Percentiles rank a stretch among this genome's conserved stretches.
phyloP scores from a whole-genome alignment of 2,888 invertebrate species.

The Bruchidius siliquastri region DNA sequence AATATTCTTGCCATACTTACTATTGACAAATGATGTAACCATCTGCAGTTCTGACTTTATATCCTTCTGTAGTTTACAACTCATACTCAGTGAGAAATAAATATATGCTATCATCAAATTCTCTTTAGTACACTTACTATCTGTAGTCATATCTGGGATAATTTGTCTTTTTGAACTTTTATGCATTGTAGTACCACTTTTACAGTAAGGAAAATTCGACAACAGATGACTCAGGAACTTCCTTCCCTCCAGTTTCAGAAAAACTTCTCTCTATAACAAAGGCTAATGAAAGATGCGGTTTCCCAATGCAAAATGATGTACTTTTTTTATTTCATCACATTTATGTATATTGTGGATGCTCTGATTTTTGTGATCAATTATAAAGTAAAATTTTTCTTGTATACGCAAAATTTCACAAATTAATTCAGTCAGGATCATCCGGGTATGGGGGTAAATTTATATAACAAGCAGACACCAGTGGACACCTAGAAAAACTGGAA shows the following conservation, averaged over 20 bases:
- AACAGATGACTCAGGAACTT: slow-evolving; percentile 56
- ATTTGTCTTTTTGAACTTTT: slow-evolving; percentile 47
- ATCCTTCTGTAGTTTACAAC: slow-evolving; percentile 42
- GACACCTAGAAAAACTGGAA: too few relatives aligned
- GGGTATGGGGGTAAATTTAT: too few relatives aligned
- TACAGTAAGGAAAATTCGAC: slow-evolving; percentile 55
- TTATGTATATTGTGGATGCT: too few relatives aligned
- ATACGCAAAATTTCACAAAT: too few relatives aligned
- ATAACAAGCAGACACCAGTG: too few relatives aligned
- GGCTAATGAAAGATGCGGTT: slow-evolving; percentile 9
- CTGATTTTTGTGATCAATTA: too few relatives aligned
- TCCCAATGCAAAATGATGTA: slow-evolving; percentile 1
- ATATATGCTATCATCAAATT: slow-evolving; percentile 54
- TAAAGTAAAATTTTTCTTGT: too few relatives aligned
- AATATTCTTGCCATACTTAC: slow-evolving; percentile 30
- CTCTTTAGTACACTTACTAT: slow-evolving; percentile 50
- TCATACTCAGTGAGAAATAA: slow-evolving; percentile 50
- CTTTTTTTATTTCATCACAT: too few relatives aligned
- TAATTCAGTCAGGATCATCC: too few relatives aligned
- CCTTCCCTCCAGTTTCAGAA: slow-evolving; percentile 52
- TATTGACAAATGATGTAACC: slow-evolving; percentile 29
- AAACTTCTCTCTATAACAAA: slow-evolving; percentile 40
- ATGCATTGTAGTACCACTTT: slow-evolving; percentile 37
- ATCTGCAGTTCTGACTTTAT: slow-evolving; percentile 40
- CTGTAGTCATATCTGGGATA: slow-evolving; percentile 40